Evolutionary conservation across 2,888 invertebrate genomes (phyloP), one percentile per base, ranked within the genome.

Genomic region (Tridacna crocea): DNA sequence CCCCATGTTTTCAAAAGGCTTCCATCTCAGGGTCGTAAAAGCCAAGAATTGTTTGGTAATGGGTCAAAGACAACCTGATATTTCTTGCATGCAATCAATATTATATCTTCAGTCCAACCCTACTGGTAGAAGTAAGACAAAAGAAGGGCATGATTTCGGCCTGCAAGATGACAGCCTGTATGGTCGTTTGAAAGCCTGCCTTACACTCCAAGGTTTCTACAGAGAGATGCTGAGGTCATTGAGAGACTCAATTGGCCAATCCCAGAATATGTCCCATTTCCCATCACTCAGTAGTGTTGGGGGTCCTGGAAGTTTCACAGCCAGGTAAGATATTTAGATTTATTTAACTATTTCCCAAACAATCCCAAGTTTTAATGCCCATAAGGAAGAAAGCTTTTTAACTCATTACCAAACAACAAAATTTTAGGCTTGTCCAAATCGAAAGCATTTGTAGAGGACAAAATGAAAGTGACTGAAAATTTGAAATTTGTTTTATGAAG

Each of bases 241-340:
- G 48, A 80, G 92, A 24, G 93, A 93, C 68, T 88, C 92, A 12
- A 88, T 93, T 11, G 92, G 92, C 27, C 90, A 91, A 36, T 87
- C 91, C 15, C 91, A 90, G 80, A 92, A 88, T 75, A 89, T 93
- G 79, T 93, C 93, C 22, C 93, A 92, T 75, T 91, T 90, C 79
- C 92, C 92, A 11, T 94, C 94, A 10, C 87, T 93, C 77, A 93
- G 93, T 84, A 93, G 93, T 88, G 90, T 93, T 63, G 90, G 88
- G 22, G 90, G 89, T 46, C 87, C 88, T 12, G 85, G 89, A 19
- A 88, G 89, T 66, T 85, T 89, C 48, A 89, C 87, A 0, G 79
- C 83, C 63, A 83, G 87, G 88, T 85, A 87, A 76, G 19, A 13
- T 11, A 55, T 55, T 3, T 55, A 19, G 55, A 55, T 19, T 19